Base-by-base conservation (phyloP, 2,113 vertebrate species). In the Percopsis transmontana region DNA sequence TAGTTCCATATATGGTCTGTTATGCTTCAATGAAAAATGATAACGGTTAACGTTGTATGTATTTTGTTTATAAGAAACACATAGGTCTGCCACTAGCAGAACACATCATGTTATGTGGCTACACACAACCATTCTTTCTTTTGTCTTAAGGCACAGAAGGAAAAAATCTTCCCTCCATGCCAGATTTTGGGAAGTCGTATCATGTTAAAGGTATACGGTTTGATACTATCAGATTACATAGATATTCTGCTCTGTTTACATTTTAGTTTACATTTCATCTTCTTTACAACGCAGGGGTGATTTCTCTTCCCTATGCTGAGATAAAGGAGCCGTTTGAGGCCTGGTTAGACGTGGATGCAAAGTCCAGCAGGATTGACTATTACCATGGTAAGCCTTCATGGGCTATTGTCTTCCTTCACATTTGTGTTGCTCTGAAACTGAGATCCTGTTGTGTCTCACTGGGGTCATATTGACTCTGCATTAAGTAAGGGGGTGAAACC, bases 271-370 rank as follows among this genome's bases (percentile, higher is more conserved):
- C 11, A 0, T 16, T 7, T 70, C 3, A 9, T 65, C 7, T 20
- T 16, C 0, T 67, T 14, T 64, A 27, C 8, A 10, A 70, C 75
- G 15, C 82, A 93, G 92, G 91, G 16, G 65, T 94, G 66, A 91
- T 95, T n/a, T 91, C 77, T 4, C 84, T 95, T 20, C 93, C 92
- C 24, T 95, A 93, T 0, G 91, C 93, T 0, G 93, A 96, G 74
- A 94, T 96, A 0, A 84, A 92, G 74, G 93, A 96, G 81, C 95
- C 90, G 0, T 93, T 94, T 21, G 94, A 96, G 78, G 93, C 90
- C 79, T 95, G 92, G 93, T 94, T 94, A 56, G 92, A 94, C 63
- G 52, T 82, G 0, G 65, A 85, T 0, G 88, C 85, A 16, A 86
- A 88, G 19, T 91, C 90, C 69, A 94, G 92, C 76, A 78, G 89